phyloP scores from a whole-genome alignment of 2,888 invertebrate genomes.

The Cantharis lateralis region DNA sequence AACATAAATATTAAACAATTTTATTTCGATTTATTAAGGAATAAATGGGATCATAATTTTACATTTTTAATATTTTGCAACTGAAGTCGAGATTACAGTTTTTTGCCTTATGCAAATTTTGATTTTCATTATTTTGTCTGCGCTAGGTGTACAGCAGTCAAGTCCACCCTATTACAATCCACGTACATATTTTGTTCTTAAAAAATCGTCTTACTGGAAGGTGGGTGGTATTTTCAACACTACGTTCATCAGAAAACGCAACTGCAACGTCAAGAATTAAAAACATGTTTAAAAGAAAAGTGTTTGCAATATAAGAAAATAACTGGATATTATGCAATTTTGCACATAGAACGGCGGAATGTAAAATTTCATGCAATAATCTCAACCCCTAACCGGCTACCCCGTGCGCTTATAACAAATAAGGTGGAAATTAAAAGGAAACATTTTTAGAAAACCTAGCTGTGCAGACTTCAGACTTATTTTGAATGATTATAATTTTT shows the following conservation, averaged over 20 bases:
- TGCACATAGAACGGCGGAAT: no score
- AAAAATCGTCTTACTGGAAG: no score
- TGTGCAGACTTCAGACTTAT: no score
- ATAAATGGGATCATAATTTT: not conserved
- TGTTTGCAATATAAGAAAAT: no score
- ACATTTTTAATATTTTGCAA: not conserved
- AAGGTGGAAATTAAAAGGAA: not conserved
- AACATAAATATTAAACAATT: slow-evolving; percentile 36
- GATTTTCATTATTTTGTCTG: not conserved
- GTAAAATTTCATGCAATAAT: not conserved
- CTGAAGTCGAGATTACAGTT: not conserved
- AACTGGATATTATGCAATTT: no score
- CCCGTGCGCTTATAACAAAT: not conserved
- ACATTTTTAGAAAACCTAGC: no score
- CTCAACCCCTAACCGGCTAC: not conserved
- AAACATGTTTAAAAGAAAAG: no score
- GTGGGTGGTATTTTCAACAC: no score
- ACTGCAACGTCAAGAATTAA: no score
- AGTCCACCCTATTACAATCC: no score
- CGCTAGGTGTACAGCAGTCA: not conserved
- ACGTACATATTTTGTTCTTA: no score
- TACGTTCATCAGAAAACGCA: no score
- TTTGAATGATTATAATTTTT: not conserved
- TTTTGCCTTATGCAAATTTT: not conserved
- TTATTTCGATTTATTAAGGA: not conserved